A percentile compares a stretch with the other conserved stretches of the same genome.
These are phyloP conservation scores for Chrysina gloriosa DNA, from an alignment of 2,888 invertebrate species.

Conservation along the genomic window DNA sequence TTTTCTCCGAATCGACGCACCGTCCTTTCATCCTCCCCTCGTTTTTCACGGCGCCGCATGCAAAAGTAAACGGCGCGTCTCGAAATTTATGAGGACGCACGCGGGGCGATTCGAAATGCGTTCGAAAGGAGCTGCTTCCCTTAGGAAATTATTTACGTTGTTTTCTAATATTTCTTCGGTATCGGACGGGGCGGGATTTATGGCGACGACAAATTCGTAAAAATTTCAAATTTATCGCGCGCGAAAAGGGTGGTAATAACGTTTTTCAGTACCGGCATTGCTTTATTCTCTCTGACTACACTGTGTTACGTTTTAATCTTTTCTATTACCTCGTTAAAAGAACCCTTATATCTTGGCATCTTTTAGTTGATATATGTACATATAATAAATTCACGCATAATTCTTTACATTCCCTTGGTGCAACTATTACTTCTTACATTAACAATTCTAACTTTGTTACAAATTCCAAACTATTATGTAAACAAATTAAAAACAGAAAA, in stretches of 20 bases:
- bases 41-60: neutral
- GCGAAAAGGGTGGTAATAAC: neutral
- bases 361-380: no score
- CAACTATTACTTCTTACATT: no score
- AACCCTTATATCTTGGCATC: no score
- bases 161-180: conserved; percentile 22
- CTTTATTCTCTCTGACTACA: neutral
- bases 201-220: conserved; percentile 28
- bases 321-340: no score
- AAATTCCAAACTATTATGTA: no score
- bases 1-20: neutral
- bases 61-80: neutral
- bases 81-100: conserved; percentile 13
- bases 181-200: conserved; percentile 16
- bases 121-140: neutral
- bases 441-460: no score
- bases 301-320: no score
- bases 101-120: neutral
- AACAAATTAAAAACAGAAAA: no score
- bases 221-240: conserved; percentile 26
- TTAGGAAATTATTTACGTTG: conserved; percentile 20
- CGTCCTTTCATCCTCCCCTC: neutral
- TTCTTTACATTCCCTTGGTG: no score
- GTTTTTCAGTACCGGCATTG: neutral
- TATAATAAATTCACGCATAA: no score